Percentiles rank a stretch among this genome's conserved stretches.
phyloP scores from a whole-genome alignment of 2,797 vertebrate species.

The Melanotaenia pygmaea region DNA sequence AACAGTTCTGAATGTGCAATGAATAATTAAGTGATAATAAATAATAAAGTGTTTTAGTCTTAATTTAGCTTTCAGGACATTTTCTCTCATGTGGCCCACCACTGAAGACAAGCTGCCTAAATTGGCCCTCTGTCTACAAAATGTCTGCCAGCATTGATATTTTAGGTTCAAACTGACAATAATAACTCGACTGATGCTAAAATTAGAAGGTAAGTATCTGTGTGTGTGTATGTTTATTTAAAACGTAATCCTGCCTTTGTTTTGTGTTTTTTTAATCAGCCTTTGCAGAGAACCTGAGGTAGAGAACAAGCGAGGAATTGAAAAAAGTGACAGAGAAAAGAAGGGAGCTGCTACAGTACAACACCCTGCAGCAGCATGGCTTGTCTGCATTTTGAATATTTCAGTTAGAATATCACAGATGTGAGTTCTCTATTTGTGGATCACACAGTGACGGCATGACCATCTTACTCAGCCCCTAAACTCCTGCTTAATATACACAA shows the following conservation, averaged over 20 bases:
- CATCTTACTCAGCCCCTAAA: constrained; percentile 7
- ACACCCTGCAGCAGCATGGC: constrained; percentile 34
- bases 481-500: constrained; percentile 7
- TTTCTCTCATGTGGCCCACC: constrained; percentile 18
- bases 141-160: neutral
- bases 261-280: constrained; percentile 27
- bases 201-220: constrained; percentile 3
- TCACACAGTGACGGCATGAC: constrained; percentile 49
- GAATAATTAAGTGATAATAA: constrained; percentile 58
- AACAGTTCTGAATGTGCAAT: constrained; percentile 46
- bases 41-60: constrained; percentile 55
- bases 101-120: constrained; percentile 17
- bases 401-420: constrained; percentile 54
- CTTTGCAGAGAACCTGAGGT: constrained; percentile 16
- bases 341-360: constrained; percentile 21
- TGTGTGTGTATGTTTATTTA: neutral
- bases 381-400: constrained; percentile 56
- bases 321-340: constrained; percentile 23
- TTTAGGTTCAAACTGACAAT: constrained; percentile 14
- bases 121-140: constrained; percentile 10
- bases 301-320: constrained; percentile 8
- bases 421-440: constrained; percentile 63
- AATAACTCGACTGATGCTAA: constrained; percentile 8
- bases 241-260: constrained; percentile 15
- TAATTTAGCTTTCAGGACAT: constrained; percentile 53